Evolutionary conservation across 2,797 vertebrate species (phyloP), one percentile per base, ranked within the genome.

Genomic region (Phrynocephalus forsythii): DNA sequence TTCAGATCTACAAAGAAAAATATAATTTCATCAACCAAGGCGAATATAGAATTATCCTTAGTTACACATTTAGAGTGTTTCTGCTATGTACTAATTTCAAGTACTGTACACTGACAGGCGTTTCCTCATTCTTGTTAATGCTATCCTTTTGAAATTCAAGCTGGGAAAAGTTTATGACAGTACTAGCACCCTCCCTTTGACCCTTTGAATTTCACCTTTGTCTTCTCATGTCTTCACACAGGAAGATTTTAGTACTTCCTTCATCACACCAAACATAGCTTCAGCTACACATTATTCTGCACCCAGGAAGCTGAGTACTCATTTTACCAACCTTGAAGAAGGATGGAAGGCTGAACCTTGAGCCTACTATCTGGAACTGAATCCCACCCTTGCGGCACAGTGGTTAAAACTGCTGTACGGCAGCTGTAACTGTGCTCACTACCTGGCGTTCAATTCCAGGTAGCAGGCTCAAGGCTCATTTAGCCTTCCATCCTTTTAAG

Each of bases 191-290:
- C 56, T 82, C 50, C 0, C 0, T 0, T 63, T 15, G n/a, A 7
- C 56, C 0, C 0, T 0, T 63, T 15, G n/a, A 7, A 63, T 33
- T 11, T 89, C 86, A 93, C 81, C 86, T 91, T 87, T 86, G 60
- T 52, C 30, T 83, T 60, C 44, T 24, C 83, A 26, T 1, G 0
- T 79, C 44, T 48, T 48, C 73, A 75, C 44, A 56, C 26, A 56
- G 24, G 26, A 10, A 30, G 3, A 0, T 26, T 52, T 20, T 18
- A 60, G 77, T 4, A 67, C 69, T 83, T 75, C 81, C 87, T 85
- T 63, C 68, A 72, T 79, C 73, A 56, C 38, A 88, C 87, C 79
- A 90, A 80, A 56, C 85, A 85, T 86, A 79, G 68, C 86, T 63
- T 63, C 85, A 79, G 33, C 10, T 68, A 44, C 38, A 44, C 38